phyloP scores from a whole-genome alignment of 1,140 invertebrate genomes.

The Akabosia matsudoensis region DNA sequence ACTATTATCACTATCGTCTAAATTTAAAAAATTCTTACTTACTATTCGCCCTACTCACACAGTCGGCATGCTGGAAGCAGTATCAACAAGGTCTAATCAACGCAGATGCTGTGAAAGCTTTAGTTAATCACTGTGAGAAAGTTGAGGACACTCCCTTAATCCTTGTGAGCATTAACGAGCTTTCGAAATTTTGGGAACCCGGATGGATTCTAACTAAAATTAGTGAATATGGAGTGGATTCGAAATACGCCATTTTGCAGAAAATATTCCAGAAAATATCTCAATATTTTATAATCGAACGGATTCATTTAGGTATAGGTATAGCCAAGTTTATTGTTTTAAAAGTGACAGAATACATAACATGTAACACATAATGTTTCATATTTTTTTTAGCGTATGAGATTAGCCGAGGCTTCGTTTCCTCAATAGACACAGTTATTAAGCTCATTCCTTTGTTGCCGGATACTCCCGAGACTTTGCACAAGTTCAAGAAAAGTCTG shows the following conservation, averaged over 20 bases:
- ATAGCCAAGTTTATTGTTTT: no score
- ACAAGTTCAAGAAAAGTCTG: not conserved
- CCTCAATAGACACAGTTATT: conserved; percentile 57
- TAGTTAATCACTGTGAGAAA: conserved; percentile 9
- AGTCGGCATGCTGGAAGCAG: conserved; percentile 13
- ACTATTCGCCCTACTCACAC: not conserved
- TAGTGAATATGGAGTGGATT: conserved; percentile 1
- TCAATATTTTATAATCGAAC: conserved; percentile 1
- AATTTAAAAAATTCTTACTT: not conserved
- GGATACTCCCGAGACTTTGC: not conserved
- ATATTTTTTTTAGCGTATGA: conserved; percentile 38
- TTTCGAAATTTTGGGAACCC: not conserved
- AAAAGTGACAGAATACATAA: no score
- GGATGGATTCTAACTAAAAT: not conserved
- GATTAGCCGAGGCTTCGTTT: conserved; percentile 31
- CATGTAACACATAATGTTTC: no score
- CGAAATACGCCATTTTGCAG: not conserved
- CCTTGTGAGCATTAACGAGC: not conserved
- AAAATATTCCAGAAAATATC: not conserved
- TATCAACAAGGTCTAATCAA: conserved; percentile 6
- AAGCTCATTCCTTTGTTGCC: conserved; percentile 50
- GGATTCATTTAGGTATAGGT: no score
- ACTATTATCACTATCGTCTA: not conserved
- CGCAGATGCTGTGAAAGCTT: not conserved
- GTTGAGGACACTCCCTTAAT: conserved; percentile 16